Evolutionary conservation across 1,140 invertebrate genomes (phyloP).

Genomic region (Pseudobourletiella spinata): DNA sequence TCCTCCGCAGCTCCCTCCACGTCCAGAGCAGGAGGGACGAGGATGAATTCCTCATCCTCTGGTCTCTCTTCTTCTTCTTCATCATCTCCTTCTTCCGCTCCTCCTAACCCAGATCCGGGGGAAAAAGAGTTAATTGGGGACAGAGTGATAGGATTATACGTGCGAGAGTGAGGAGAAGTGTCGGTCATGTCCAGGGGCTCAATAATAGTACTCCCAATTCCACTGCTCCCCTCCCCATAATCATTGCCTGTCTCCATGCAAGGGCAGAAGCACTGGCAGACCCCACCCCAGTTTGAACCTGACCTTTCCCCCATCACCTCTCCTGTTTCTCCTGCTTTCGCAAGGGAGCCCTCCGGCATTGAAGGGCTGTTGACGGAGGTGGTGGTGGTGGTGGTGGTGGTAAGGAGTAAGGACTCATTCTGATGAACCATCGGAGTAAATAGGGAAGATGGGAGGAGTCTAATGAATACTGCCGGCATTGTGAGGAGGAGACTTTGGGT

Average conservation of each 20-base stretch:
- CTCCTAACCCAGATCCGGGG: not conserved
- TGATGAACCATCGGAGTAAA: not conserved
- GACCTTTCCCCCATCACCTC: no score
- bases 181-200: not conserved
- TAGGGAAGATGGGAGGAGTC: not conserved
- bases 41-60: conserved; percentile 2
- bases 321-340: no score
- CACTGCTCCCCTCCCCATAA: not conserved
- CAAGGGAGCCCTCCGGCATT: no score
- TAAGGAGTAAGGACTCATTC: no score
- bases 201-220: not conserved
- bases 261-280: conserved; percentile 63
- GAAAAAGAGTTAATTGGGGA: not conserved
- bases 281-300: conserved; percentile 30
- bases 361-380: no score
- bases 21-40: not conserved
- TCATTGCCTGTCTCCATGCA: conserved; percentile 46
- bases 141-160: no score
- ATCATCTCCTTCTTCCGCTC: no score
- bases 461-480: no score
- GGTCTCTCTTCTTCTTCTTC: no score
- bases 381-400: not conserved
- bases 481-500: no score
- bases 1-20: not conserved
- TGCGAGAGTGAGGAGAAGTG: not conserved